phyloP scores from a whole-genome alignment of 2,113 vertebrate genomes.

The Ochotona curzoniae region DNA sequence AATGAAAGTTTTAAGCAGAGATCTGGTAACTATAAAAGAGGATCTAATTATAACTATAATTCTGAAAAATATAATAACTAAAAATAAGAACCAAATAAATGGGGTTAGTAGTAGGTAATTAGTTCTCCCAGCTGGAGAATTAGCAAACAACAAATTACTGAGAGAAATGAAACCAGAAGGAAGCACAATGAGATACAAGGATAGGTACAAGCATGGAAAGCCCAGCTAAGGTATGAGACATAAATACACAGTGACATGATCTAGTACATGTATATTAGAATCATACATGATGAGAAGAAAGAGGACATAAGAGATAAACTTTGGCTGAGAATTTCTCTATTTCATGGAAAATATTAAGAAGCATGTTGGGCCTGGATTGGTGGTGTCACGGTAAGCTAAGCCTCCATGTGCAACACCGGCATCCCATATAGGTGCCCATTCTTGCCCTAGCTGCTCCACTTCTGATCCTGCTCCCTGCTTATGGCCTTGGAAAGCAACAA shows the following conservation, averaged over 20 bases:
- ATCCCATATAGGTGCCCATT: too few species aligned
- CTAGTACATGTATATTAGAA: neutral
- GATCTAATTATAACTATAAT: neutral
- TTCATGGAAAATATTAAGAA: neutral
- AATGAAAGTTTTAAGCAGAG: slow-evolving; percentile 29
- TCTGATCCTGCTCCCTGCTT: too few species aligned
- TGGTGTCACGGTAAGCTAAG: too few species aligned
- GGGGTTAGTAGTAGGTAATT: neutral
- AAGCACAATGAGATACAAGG: neutral
- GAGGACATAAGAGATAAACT: neutral
- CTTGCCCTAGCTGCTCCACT: too few species aligned
- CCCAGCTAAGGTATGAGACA: neutral
- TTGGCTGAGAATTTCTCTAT: neutral
- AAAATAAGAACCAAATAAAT: neutral
- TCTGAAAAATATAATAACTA: slow-evolving; percentile 6
- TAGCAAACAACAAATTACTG: neutral
- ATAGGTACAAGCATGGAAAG: neutral
- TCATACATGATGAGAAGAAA: neutral
- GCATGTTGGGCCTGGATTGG: neutral
- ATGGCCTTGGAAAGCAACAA: too few species aligned
- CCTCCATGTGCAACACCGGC: too few species aligned
- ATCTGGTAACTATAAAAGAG: neutral
- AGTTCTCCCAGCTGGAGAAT: neutral
- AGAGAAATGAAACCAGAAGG: neutral
- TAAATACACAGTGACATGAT: neutral